These are phyloP conservation scores for Brenthis hecate DNA, from an alignment of 2,888 invertebrate genomes.

Conservation along the genomic window DNA sequence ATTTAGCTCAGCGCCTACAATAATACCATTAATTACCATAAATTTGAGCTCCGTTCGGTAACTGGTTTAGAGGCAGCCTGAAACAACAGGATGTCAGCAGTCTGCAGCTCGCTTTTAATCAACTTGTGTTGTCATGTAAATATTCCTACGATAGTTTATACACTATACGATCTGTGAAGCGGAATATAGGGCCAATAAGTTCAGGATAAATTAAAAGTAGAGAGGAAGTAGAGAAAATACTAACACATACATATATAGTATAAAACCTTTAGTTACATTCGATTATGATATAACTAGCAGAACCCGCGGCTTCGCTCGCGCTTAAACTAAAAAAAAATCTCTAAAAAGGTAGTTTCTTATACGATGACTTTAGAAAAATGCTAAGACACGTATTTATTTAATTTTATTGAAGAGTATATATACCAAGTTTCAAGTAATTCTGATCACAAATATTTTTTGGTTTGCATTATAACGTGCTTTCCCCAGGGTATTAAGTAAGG, in stretches of 20 bases:
- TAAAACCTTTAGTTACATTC: too few relatives aligned
- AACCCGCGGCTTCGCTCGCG: too few relatives aligned
- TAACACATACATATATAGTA: background rate
- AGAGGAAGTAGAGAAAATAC: background rate
- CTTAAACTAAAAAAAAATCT: too few relatives aligned
- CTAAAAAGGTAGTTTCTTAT: too few relatives aligned
- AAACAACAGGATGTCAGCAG: constrained; percentile 42
- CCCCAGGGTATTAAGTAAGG: too few relatives aligned
- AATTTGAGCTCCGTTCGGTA: constrained; percentile 31
- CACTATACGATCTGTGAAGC: constrained; percentile 7
- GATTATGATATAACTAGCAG: too few relatives aligned
- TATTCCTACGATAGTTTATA: constrained; percentile 34
- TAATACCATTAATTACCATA: constrained; percentile 34
- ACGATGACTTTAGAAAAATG: too few relatives aligned
- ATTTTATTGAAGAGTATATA: too few relatives aligned
- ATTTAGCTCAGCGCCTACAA: constrained; percentile 18
- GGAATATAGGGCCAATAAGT: background rate
- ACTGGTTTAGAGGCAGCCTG: constrained; percentile 35
- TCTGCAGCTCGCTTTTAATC: constrained; percentile 46
- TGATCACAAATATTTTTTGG: too few relatives aligned
- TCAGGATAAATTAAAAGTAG: background rate
- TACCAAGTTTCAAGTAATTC: too few relatives aligned
- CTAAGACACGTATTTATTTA: too few relatives aligned
- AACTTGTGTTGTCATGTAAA: constrained; percentile 48
- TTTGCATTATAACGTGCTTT: too few relatives aligned